phyloP scores from a whole-genome alignment of 2,113 vertebrate species.

The Diphyllodes magnificus region DNA sequence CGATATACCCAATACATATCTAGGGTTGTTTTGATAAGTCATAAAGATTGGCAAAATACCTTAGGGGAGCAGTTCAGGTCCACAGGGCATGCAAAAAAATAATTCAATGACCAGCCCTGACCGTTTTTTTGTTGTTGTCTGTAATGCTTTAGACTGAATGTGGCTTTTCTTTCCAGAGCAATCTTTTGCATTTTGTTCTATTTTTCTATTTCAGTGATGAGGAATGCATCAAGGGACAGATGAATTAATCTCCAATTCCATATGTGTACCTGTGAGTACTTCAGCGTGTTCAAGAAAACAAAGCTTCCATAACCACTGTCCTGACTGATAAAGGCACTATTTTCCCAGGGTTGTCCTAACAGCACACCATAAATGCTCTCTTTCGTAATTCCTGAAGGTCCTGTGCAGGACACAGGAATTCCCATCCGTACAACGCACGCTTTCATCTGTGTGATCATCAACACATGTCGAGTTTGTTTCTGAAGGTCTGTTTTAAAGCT shows the following conservation, averaged over 20 bases:
- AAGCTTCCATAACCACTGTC: neutral
- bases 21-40: neutral
- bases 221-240: neutral
- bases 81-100: neutral
- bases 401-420: neutral
- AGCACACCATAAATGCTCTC: neutral
- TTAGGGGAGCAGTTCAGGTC: neutral
- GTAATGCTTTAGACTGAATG: neutral
- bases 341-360: neutral
- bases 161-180: neutral
- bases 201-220: conserved; percentile 16
- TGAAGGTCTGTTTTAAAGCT: conserved; percentile 34
- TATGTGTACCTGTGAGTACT: neutral
- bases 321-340: neutral
- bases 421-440: conserved; percentile 37
- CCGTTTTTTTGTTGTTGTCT: neutral
- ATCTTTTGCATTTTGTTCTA: neutral
- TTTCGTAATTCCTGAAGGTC: conserved; percentile 8
- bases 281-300: conserved; percentile 17
- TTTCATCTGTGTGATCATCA: conserved; percentile 55
- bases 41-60: neutral
- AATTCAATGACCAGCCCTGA: neutral
- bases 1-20: neutral
- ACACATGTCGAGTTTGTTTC: conserved; percentile 25
- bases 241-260: neutral